Percentiles rank a stretch among this genome's conserved stretches.
These are phyloP conservation scores for Premnoplex brunnescens DNA, from an alignment of 2,797 vertebrate species.

Conservation along the genomic window DNA sequence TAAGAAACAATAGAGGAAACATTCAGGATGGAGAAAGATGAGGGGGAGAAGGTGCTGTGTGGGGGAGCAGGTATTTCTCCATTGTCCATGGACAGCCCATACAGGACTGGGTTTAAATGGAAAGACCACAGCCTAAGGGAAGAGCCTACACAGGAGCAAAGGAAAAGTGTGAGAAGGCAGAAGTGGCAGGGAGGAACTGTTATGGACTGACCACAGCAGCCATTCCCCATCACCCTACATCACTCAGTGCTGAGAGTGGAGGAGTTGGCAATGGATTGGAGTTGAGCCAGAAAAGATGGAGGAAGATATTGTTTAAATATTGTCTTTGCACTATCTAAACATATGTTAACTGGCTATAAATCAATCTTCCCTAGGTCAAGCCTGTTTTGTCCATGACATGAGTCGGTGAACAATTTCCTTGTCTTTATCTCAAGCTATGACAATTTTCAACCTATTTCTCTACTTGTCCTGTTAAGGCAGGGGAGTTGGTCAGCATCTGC, in stretches of 20 bases:
- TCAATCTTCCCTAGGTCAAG: neutral
- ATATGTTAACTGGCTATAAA: neutral
- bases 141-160: neutral
- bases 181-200: neutral
- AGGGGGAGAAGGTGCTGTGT: neutral
- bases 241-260: neutral
- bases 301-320: neutral
- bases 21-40: neutral
- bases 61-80: neutral
- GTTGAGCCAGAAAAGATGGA: neutral
- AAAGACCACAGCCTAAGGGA: neutral
- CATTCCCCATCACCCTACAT: rapidly evolving
- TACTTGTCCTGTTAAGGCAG: neutral
- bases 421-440: neutral
- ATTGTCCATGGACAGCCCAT: neutral
- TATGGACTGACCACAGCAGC: neutral
- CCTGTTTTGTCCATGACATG: neutral
- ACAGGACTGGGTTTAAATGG: neutral
- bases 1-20: neutral
- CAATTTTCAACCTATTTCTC: neutral
- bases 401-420: neutral
- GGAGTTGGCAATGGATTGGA: neutral
- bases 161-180: neutral
- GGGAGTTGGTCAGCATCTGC: neutral
- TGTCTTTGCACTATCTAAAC: neutral